Evolutionary conservation across 2,797 vertebrate species (phyloP).

Genomic region (Phrynocephalus forsythii): DNA sequence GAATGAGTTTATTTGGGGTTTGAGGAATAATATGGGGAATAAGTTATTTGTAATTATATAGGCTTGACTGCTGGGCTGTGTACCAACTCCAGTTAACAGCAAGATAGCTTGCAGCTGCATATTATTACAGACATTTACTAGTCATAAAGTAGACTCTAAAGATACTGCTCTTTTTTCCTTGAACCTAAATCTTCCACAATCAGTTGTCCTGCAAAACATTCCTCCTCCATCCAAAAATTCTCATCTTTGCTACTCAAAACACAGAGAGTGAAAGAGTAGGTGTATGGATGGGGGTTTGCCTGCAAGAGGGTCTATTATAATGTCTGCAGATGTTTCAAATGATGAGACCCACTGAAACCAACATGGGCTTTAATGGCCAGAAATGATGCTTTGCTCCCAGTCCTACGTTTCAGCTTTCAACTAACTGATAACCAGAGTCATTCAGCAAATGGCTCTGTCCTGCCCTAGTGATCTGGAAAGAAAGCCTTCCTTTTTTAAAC

Average conservation of each 20-base stretch:
- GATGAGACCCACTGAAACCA: not conserved
- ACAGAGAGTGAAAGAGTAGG: not conserved
- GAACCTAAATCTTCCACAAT: not conserved
- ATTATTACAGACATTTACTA: not conserved
- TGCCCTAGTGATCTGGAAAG: not conserved
- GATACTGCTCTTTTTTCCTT: not conserved
- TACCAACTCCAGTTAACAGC: not conserved
- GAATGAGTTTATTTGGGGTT: not conserved
- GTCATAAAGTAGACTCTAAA: slow-evolving; percentile 11
- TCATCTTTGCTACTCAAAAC: not conserved
- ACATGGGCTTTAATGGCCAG: not conserved
- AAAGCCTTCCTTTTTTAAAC: not conserved
- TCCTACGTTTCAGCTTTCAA: not conserved
- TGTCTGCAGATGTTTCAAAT: not conserved
- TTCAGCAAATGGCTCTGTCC: not conserved
- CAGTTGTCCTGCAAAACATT: not conserved
- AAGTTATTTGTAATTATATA: not conserved
- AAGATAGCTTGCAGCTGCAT: not conserved
- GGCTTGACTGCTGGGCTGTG: not conserved
- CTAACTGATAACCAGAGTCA: not conserved
- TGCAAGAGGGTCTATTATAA: not conserved
- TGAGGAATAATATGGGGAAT: not conserved
- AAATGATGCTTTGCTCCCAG: not conserved
- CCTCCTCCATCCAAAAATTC: not conserved
- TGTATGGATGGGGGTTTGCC: not conserved